Percentiles rank a stretch among this genome's conserved stretches.
Conservation (phyloP, 2,888 invertebrate species). For the Salpingus planirostris region DNA sequence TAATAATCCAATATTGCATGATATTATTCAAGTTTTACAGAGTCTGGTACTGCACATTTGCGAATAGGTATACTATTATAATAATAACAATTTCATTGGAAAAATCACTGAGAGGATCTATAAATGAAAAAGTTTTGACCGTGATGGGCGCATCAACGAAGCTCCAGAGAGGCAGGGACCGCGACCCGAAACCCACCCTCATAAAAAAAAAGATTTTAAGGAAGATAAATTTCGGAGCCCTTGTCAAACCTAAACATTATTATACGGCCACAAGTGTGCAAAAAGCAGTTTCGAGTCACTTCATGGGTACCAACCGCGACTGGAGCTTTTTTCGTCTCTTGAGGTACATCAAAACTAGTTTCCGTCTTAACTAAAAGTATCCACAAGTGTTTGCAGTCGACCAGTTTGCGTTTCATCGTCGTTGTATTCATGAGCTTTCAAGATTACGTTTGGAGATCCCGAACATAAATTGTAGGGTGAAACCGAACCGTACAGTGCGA, state of each 20-base stretch:
- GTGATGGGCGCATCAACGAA: no score
- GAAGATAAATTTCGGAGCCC: slow-evolving; percentile 35
- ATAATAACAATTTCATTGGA: no score
- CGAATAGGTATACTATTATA: no score
- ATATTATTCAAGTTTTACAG: no score
- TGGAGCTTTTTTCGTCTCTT: not conserved
- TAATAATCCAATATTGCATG: no score
- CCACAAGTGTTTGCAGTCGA: slow-evolving; percentile 38
- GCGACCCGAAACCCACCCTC: slow-evolving; percentile 30
- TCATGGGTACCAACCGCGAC: not conserved
- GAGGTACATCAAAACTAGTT: slow-evolving; percentile 32
- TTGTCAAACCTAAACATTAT: slow-evolving; percentile 34
- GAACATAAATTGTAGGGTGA: slow-evolving; percentile 36
- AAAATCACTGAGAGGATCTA: no score
- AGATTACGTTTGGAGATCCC: slow-evolving; percentile 19
- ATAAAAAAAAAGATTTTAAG: slow-evolving; percentile 33
- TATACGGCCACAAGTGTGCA: slow-evolving; percentile 33
- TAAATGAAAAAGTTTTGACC: no score
- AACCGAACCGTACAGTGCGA: slow-evolving; percentile 28
- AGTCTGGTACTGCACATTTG: no score
- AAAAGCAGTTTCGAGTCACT: slow-evolving; percentile 18
- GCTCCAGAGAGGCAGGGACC: no score
- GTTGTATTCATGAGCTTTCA: slow-evolving; percentile 25
- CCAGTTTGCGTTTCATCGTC: slow-evolving; percentile 19
- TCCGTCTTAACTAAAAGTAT: slow-evolving; percentile 34